Conservation (phyloP, 2,888 invertebrate species). For the Apodemia zela region DNA sequence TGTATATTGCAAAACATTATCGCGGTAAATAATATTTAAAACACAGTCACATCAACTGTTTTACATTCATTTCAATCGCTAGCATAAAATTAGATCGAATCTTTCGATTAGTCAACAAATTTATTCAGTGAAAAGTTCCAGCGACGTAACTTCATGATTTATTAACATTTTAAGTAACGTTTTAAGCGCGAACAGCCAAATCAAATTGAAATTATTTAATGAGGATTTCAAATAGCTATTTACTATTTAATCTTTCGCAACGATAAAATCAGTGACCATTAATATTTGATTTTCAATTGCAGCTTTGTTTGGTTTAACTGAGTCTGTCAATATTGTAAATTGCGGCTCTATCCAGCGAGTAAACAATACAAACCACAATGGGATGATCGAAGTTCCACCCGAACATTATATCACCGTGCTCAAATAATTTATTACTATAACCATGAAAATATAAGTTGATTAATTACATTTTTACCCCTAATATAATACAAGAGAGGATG, state of each 20-base stretch:
- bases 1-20: too few species aligned
- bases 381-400: constrained; percentile 29
- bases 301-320: constrained; percentile 37
- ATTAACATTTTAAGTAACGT: constrained; percentile 8
- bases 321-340: constrained; percentile 33
- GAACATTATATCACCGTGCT: constrained; percentile 1
- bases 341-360: constrained; percentile 17
- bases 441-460: not conserved
- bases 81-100: not conserved
- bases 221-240: constrained; percentile 23
- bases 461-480: not conserved
- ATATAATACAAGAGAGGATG: not conserved
- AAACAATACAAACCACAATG: constrained; percentile 22
- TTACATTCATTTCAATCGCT: too few species aligned
- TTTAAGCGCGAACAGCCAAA: constrained; percentile 12
- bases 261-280: constrained; percentile 37
- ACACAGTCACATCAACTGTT: too few species aligned
- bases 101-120: not conserved
- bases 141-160: constrained; percentile 4
- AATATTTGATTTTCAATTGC: constrained; percentile 47
- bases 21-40: too few species aligned
- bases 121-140: not conserved
- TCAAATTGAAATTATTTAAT: constrained; percentile 16
- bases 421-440: not conserved
- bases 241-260: constrained; percentile 36